phyloP scores from a whole-genome alignment of 2,797 vertebrate genomes.

The Chelmon rostratus region DNA sequence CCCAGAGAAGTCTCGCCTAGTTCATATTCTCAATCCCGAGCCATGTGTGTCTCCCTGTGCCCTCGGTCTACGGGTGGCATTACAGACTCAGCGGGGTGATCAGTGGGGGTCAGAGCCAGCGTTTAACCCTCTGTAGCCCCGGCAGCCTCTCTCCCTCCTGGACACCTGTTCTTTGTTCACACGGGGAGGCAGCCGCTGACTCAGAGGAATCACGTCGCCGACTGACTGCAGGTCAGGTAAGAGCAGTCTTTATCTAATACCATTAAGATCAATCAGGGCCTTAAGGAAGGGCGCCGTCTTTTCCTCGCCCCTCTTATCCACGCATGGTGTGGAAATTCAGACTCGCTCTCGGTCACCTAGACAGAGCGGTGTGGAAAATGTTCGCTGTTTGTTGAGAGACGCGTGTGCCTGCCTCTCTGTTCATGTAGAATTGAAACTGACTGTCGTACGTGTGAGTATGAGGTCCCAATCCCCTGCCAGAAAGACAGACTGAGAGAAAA shows the following conservation, averaged over 20 bases:
- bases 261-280: conserved; percentile 7
- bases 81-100: conserved; percentile 77
- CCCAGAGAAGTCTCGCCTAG: conserved; percentile 53
- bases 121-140: conserved; percentile 77
- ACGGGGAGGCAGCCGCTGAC: conserved; percentile 25
- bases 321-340: conserved; percentile 14
- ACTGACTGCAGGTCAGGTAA: conserved; percentile 5
- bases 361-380: conserved; percentile 14
- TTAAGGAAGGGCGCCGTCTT: background rate
- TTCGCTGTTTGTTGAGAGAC: conserved; percentile 41
- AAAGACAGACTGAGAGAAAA: conserved; percentile 73
- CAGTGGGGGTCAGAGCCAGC: conserved; percentile 74
- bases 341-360: conserved; percentile 32
- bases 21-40: conserved; percentile 77
- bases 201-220: conserved; percentile 20
- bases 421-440: conserved; percentile 58
- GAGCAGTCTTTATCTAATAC: conserved; percentile 15
- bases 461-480: conserved; percentile 66
- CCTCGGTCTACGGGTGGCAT: conserved; percentile 74
- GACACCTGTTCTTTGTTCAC: conserved; percentile 75
- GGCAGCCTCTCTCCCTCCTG: conserved; percentile 54
- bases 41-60: conserved; percentile 57
- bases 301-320: background rate
- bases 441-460: conserved; percentile 45
- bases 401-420: conserved; percentile 22